A percentile compares a stretch with the other conserved stretches of the same genome.
phyloP scores from a whole-genome alignment of 2,113 vertebrate genomes.

The Bettongia penicillata region DNA sequence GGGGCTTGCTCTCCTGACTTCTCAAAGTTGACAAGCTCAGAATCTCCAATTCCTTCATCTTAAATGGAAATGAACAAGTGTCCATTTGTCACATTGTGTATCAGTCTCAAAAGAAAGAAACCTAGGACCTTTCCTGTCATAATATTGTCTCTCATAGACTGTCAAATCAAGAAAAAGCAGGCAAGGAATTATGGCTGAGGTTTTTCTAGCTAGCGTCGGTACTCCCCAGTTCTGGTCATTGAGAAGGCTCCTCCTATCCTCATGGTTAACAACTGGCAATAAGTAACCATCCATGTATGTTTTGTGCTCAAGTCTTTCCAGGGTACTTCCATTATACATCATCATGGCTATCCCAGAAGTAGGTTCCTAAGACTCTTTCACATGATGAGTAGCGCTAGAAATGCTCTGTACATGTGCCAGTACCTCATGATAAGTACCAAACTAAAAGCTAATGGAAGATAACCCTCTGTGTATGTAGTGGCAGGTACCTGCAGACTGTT shows the following conservation, averaged over 20 bases:
- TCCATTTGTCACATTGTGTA: too few relatives aligned
- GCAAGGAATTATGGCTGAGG: background rate
- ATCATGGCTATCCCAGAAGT: background rate
- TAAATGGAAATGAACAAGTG: too few relatives aligned
- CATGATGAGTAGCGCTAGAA: too few relatives aligned
- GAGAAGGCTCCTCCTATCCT: background rate
- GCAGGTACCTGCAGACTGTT: background rate
- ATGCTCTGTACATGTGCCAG: background rate
- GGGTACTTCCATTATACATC: background rate
- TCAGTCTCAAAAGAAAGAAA: too few relatives aligned
- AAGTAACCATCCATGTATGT: background rate
- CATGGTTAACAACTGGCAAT: background rate
- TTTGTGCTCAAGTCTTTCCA: background rate
- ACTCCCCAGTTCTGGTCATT: background rate
- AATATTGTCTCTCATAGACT: background rate
- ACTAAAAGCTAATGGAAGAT: background rate
- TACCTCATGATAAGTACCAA: background rate
- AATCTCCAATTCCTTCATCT: too few relatives aligned
- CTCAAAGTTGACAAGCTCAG: too few relatives aligned
- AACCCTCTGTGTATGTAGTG: background rate
- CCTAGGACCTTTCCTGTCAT: too few relatives aligned
- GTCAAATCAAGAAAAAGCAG: background rate
- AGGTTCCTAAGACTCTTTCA: background rate
- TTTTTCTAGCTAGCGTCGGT: background rate
- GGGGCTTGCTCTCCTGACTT: too few relatives aligned